phyloP scores from a whole-genome alignment of 2,797 vertebrate species.

The Neomorphus geoffroyi region DNA sequence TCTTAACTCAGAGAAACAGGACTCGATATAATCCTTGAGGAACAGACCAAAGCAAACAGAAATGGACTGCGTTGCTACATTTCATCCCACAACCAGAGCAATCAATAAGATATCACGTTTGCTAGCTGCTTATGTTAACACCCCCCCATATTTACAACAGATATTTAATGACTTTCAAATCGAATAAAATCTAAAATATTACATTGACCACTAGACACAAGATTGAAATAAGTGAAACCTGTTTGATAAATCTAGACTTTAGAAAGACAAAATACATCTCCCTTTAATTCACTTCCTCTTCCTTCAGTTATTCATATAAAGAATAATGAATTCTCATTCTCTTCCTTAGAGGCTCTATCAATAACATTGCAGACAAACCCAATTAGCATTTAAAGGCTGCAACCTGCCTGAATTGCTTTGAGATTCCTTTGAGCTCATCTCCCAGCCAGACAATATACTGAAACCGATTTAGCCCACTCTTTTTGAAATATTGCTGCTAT shows the following conservation, averaged over 20 bases:
- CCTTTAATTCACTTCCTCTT: slow-evolving; percentile 3
- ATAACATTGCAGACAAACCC: slow-evolving; percentile 24
- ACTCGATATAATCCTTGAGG: neutral
- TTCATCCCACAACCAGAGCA: neutral
- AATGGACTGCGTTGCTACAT: neutral
- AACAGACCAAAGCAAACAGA: neutral
- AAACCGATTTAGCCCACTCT: slow-evolving; percentile 31
- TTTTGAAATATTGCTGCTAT: slow-evolving; percentile 22
- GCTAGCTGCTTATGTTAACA: neutral
- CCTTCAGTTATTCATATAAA: neutral
- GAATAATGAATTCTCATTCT: slow-evolving; percentile 23
- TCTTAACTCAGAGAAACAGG: neutral
- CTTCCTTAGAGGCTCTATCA: slow-evolving; percentile 37
- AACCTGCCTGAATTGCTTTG: slow-evolving; percentile 28
- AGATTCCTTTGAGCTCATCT: slow-evolving; percentile 29
- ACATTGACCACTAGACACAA: neutral
- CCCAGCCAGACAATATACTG: slow-evolving; percentile 6
- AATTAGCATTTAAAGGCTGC: slow-evolving; percentile 42
- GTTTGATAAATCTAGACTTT: neutral
- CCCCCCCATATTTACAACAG: neutral
- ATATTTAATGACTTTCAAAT: neutral
- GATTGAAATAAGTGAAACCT: neutral
- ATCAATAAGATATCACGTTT: neutral
- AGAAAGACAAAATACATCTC: neutral
- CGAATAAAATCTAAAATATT: neutral